phyloP scores from a whole-genome alignment of 2,888 invertebrate genomes.

The Coleophora deauratella region DNA sequence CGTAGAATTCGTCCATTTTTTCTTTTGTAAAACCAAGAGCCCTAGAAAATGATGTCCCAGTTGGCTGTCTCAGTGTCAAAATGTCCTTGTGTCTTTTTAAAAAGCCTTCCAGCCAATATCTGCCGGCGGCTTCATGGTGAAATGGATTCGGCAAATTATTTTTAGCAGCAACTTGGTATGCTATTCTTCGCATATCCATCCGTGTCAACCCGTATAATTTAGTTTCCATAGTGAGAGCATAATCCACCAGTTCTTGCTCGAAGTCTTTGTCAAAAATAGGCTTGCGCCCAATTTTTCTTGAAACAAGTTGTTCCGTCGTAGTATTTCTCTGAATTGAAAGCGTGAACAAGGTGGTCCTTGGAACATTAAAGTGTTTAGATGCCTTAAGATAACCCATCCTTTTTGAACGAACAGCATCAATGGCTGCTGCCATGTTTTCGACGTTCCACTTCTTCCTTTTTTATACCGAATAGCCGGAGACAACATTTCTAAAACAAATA shows the following conservation, averaged over 20 bases:
- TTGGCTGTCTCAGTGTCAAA: slow-evolving; percentile 12
- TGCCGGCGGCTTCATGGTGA: slow-evolving; percentile 8
- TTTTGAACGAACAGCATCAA: slow-evolving; percentile 9
- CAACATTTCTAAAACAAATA: too few relatives aligned
- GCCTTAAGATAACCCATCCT: slow-evolving; percentile 13
- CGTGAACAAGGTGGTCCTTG: slow-evolving; percentile 10
- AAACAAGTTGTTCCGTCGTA: background rate
- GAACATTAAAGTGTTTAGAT: slow-evolving; percentile 7
- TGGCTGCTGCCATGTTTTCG: slow-evolving; percentile 8
- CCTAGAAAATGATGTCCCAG: slow-evolving; percentile 14
- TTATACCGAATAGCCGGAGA: background rate
- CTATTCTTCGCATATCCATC: slow-evolving; percentile 9
- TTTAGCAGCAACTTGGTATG: slow-evolving; percentile 11
- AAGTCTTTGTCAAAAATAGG: slow-evolving; percentile 4
- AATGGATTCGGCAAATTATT: slow-evolving; percentile 11
- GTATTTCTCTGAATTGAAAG: slow-evolving; percentile 1
- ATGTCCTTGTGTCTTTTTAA: slow-evolving; percentile 8
- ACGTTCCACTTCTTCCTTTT: slow-evolving; percentile 4
- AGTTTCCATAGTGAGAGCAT: slow-evolving; percentile 10
- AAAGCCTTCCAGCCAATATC: slow-evolving; percentile 16
- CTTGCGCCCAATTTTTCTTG: slow-evolving; percentile 8
- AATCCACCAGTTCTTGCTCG: slow-evolving; percentile 9
- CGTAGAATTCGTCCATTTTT: slow-evolving; percentile 16
- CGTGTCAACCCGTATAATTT: slow-evolving; percentile 10
- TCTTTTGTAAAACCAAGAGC: slow-evolving; percentile 14